Conservation (phyloP, 2,113 vertebrate genomes). For the Microcebus tavaratra region DNA sequence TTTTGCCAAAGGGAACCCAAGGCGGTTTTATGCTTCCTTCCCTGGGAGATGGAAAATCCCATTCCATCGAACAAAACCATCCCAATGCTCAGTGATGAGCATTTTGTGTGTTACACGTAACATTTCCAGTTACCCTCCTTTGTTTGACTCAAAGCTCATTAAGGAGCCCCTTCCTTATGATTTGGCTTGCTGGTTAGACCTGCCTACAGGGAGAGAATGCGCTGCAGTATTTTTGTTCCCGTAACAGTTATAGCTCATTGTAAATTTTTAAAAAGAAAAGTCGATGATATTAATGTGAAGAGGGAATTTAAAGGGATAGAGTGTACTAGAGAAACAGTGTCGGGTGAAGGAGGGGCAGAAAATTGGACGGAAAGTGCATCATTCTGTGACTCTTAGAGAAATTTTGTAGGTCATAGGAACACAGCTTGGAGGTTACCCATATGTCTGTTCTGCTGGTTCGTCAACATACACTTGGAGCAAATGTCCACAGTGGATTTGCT, state of each 20-base stretch:
- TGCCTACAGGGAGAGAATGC: background rate
- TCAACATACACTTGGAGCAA: slow-evolving; percentile 29
- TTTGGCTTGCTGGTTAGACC: background rate
- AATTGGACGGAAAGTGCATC: background rate
- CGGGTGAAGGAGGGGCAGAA: background rate
- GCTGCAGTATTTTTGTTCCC: slow-evolving; percentile 28
- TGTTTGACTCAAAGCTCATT: background rate
- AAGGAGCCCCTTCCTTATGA: background rate
- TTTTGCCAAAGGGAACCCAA: background rate
- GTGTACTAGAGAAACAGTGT: background rate
- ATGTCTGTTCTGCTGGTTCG: too few species aligned
- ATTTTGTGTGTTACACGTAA: background rate
- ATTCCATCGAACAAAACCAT: background rate
- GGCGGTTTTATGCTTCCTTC: background rate
- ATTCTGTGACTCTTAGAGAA: background rate
- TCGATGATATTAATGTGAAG: background rate
- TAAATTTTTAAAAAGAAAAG: slow-evolving; percentile 21
- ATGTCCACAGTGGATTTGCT: slow-evolving; percentile 41
- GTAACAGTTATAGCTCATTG: slow-evolving; percentile 9
- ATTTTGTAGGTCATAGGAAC: background rate
- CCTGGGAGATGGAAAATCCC: slow-evolving; percentile 56
- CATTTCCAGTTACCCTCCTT: background rate
- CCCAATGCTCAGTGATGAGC: background rate
- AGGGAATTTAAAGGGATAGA: slow-evolving; percentile 48
- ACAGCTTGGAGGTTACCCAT: background rate